Percentiles rank a stretch among this genome's conserved stretches.
Evolutionary conservation across 2,888 invertebrate species (phyloP).

Genomic region (Endomychus coccineus): DNA sequence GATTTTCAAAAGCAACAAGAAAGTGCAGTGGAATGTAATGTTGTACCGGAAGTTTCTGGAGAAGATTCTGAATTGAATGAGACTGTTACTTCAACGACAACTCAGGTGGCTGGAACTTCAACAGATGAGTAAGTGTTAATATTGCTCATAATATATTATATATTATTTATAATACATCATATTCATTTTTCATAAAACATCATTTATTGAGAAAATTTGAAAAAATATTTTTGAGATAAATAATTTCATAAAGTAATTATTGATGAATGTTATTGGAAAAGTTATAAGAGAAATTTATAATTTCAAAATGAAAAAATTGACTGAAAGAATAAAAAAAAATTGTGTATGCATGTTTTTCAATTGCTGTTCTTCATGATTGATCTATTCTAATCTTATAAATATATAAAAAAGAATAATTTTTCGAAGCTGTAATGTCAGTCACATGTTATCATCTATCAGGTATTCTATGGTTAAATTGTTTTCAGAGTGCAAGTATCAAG

Average conservation of each 20-base stretch:
- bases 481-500: constrained; percentile 7
- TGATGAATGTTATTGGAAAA: too few species aligned
- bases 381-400: background rate
- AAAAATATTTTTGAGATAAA: too few species aligned
- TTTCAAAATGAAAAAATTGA: background rate
- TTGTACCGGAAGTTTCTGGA: background rate
- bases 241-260: too few species aligned
- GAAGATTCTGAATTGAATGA: background rate
- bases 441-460: background rate
- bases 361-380: background rate
- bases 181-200: background rate
- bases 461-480: background rate
- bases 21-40: constrained; percentile 1
- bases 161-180: background rate
- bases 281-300: too few species aligned
- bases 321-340: background rate
- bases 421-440: too few species aligned
- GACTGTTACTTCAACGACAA: background rate
- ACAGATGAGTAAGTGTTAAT: constrained; percentile 5
- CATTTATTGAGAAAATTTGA: too few species aligned
- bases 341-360: background rate
- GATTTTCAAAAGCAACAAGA: constrained; percentile 1
- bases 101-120: background rate
- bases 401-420: background rate
- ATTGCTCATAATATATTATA: background rate